Evolutionary conservation across 2,888 invertebrate species (phyloP).

Genomic region (Trachelus stipa): DNA sequence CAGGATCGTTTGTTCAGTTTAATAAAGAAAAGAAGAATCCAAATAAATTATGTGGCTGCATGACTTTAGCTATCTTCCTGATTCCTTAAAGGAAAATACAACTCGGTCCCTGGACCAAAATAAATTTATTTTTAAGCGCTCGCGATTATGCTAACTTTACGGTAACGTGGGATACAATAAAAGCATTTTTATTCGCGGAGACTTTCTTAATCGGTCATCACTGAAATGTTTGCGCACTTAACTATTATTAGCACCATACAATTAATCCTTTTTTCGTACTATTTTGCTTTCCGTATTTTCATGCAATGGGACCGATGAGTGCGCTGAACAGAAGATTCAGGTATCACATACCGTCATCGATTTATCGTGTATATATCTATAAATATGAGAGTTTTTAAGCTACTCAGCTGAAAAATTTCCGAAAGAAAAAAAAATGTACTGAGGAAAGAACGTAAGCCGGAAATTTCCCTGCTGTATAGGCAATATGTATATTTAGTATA

Average conservation of each 20-base stretch:
- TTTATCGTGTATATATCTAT: neutral
- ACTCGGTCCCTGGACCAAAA: neutral
- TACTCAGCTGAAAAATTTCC: neutral
- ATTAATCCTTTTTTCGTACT: neutral
- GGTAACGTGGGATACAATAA: neutral
- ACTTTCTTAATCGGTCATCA: neutral
- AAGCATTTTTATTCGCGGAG: neutral
- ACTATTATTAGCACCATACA: neutral
- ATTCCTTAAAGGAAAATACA: neutral
- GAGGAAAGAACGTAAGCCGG: neutral
- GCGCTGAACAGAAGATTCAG: neutral
- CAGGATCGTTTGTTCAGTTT: neutral
- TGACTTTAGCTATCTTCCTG: neutral
- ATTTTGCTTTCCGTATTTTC: neutral
- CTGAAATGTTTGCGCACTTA: neutral
- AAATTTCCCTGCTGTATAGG: neutral
- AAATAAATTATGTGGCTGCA: neutral
- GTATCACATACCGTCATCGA: neutral
- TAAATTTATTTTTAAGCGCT: neutral
- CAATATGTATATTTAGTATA: conserved; percentile 5
- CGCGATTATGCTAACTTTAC: neutral
- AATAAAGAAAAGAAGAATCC: neutral
- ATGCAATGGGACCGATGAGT: neutral
- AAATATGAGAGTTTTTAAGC: neutral
- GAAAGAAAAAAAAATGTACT: neutral